Evolutionary conservation across 2,888 invertebrate species (phyloP).

Genomic region (Napeogenes inachia): DNA sequence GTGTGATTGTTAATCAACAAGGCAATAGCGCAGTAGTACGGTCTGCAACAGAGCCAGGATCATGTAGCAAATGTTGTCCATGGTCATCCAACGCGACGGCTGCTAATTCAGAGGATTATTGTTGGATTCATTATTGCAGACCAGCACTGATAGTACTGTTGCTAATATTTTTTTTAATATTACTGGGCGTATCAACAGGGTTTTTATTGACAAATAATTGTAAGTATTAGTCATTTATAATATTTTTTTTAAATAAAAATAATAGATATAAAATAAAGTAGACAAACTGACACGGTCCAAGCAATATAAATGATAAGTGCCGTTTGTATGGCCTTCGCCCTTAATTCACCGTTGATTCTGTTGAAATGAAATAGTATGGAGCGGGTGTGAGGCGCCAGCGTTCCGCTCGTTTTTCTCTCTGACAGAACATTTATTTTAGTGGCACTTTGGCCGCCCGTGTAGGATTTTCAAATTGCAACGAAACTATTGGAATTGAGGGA

Average conservation of each 20-base stretch:
- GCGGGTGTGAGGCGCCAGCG: constrained; percentile 42
- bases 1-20: constrained; percentile 74
- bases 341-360: constrained; percentile 47
- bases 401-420: constrained; percentile 71
- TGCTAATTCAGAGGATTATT: constrained; percentile 70
- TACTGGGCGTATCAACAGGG: constrained; percentile 76
- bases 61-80: constrained; percentile 61
- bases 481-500: constrained; percentile 55
- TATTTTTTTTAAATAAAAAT: neutral
- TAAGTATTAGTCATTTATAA: constrained; percentile 51
- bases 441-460: constrained; percentile 62
- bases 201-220: constrained; percentile 78
- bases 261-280: neutral
- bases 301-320: constrained; percentile 30
- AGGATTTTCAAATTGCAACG: constrained; percentile 66
- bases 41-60: constrained; percentile 45
- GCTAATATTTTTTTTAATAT: constrained; percentile 73
- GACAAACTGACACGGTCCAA: constrained; percentile 12
- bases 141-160: constrained; percentile 74
- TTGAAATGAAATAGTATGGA: constrained; percentile 46
- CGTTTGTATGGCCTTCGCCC: constrained; percentile 33
- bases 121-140: constrained; percentile 75
- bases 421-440: constrained; percentile 75
- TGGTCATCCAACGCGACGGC: constrained; percentile 56
- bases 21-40: constrained; percentile 72